Evolutionary conservation across 2,888 invertebrate genomes (phyloP), one percentile per base, ranked within the genome.

Genomic region (Antitype chi): DNA sequence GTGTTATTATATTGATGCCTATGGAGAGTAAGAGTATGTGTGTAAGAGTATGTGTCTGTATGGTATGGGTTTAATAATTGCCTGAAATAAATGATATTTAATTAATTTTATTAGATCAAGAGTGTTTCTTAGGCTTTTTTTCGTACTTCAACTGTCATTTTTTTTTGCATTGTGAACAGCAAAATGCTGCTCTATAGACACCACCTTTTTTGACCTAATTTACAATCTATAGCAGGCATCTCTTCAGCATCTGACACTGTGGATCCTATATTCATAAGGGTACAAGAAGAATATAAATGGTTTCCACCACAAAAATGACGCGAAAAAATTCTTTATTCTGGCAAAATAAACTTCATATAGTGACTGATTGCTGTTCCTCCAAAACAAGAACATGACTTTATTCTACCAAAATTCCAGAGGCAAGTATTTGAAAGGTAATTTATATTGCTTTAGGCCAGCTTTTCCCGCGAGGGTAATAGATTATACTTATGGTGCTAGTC

Each of bases 381-480:
- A 67, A 87, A 83, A 81, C 75, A 85, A 78, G 55, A 85, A 85
- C 75, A 74, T 85, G 71, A 81, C 79, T 81, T 79, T 86, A 86
- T 87, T 88, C 70, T 59, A 74, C 86, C 75, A 66, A 86, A 86
- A 76, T 88, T 79, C 71, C 77, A 68, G 80, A 70, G 70, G 70
- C 73, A 76, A 83, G 75, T 84, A 86, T 87, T 86, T 86, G 88
- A 88, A 88, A 88, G 79, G 86, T 88, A 84, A 87, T 88, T 88
- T 87, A 88, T 87, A 79, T 82, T 84, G 80, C 86, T 86, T 88
- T 84, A 88, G 88, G 81, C 81, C 78, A 80, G 81, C 79, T 78
- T 86, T 63, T 86, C 87, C 86, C 82, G 38, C 38, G 84, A 82
- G 82, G 71, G 84, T 86, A 88, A 86, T 88, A 87, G 82, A 86